Evolutionary conservation across 2,888 invertebrate species (phyloP).

Genomic region (Drosophila ustulata): DNA sequence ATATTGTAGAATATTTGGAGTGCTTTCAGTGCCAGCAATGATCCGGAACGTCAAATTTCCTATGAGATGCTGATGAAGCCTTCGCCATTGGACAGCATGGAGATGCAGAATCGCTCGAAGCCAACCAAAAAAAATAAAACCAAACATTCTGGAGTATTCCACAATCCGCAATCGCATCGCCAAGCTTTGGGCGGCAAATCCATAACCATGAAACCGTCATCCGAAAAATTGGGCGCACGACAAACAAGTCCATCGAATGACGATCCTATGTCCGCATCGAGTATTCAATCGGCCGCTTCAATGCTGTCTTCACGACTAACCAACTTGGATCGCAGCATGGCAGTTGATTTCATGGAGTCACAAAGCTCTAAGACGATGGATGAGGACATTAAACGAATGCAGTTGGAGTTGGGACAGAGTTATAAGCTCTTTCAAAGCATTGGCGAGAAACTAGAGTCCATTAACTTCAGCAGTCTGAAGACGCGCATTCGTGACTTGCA

Average conservation of each 20-base stretch:
- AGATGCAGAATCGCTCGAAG: slow-evolving; percentile 10
- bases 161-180: slow-evolving; percentile 33
- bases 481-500: slow-evolving; percentile 80
- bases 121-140: slow-evolving; percentile 16
- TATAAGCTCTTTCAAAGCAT: slow-evolving; percentile 80
- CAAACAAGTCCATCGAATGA: background rate
- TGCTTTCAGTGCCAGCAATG: slow-evolving; percentile 40
- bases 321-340: slow-evolving; percentile 26
- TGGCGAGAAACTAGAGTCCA: slow-evolving; percentile 79
- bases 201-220: slow-evolving; percentile 53
- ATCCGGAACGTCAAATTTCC: slow-evolving; percentile 43
- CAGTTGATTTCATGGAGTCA: slow-evolving; percentile 48
- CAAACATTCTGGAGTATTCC: slow-evolving; percentile 18
- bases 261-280: slow-evolving; percentile 1
- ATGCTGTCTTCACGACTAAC: slow-evolving; percentile 15
- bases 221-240: slow-evolving; percentile 2
- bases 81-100: slow-evolving; percentile 37
- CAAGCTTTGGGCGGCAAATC: slow-evolving; percentile 39
- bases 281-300: slow-evolving; percentile 21
- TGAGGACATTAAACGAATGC: slow-evolving; percentile 78
- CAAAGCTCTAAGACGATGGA: slow-evolving; percentile 62
- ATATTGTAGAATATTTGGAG: background rate
- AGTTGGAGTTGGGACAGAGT: slow-evolving; percentile 74
- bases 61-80: slow-evolving; percentile 49
- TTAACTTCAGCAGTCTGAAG: slow-evolving; percentile 75